These are phyloP conservation scores for Chrysodeixis includens DNA, from an alignment of 2,888 invertebrate genomes.

Conservation along the genomic window DNA sequence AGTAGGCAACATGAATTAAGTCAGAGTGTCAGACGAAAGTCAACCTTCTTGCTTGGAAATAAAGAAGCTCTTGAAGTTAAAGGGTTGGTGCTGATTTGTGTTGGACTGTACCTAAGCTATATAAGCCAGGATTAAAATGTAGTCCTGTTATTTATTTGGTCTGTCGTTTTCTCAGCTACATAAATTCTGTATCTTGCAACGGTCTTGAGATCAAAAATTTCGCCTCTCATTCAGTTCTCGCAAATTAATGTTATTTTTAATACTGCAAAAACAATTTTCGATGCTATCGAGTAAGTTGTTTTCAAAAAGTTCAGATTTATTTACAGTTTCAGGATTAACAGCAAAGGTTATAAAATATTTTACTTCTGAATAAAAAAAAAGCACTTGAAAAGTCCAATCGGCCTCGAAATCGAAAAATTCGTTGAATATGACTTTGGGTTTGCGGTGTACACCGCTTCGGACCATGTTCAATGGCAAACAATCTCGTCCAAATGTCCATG, in stretches of 20 bases:
- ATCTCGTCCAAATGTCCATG: no score
- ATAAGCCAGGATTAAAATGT: conserved; percentile 4
- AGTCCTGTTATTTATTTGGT: conserved; percentile 4
- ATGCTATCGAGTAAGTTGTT: no score
- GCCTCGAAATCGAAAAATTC: no score
- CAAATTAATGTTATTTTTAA: no score
- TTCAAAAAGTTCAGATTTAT: no score
- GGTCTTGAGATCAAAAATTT: not conserved
- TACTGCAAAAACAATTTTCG: no score
- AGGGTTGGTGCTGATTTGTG: not conserved
- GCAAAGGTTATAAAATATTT: no score
- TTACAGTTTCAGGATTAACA: no score
- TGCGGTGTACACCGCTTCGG: not conserved
- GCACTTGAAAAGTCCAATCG: no score
- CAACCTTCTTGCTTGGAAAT: not conserved
- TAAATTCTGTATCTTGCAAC: not conserved
- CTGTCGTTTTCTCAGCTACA: conserved; percentile 1
- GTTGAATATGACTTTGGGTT: not conserved
- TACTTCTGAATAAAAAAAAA: no score
- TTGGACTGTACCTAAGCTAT: not conserved
- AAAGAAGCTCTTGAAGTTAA: not conserved
- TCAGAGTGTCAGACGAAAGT: not conserved
- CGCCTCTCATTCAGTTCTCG: not conserved
- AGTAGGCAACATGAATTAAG: not conserved
- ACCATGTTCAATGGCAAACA: not conserved